Conservation (phyloP, 1,140 invertebrate species). For the Papilio helenus region DNA sequence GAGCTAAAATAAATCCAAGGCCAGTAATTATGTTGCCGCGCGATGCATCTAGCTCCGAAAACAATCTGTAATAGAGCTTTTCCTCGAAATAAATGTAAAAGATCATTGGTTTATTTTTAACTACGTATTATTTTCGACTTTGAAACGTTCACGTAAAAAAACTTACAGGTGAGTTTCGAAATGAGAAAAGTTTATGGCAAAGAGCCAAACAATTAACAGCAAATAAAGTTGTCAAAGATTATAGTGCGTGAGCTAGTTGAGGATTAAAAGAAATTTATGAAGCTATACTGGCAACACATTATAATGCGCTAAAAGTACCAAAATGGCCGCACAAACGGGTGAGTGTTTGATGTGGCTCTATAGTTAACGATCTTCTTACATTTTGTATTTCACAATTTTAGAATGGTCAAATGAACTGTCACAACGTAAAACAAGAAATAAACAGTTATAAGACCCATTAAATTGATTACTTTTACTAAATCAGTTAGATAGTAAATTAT, state of each 20-base stretch:
- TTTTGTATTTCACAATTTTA: conserved; percentile 10
- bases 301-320: conserved; percentile 16
- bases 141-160: background rate
- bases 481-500: background rate
- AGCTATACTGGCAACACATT: conserved; percentile 6
- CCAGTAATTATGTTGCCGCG: background rate
- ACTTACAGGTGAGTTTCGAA: conserved; percentile 32
- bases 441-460: background rate
- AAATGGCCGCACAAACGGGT: conserved; percentile 27
- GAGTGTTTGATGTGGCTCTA: conserved; percentile 8
- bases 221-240: conserved; percentile 44
- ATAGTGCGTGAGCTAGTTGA: conserved; percentile 33
- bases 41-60: conserved; percentile 20
- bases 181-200: conserved; percentile 42
- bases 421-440: conserved; percentile 3
- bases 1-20: conserved; percentile 35
- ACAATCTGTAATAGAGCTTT: background rate
- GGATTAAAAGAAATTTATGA: conserved; percentile 41
- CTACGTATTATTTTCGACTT: background rate
- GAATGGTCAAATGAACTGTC: background rate
- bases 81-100: background rate
- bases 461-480: background rate
- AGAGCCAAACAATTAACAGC: conserved; percentile 41
- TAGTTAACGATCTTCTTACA: background rate
- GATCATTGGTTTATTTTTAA: background rate